Percentiles rank a stretch among this genome's conserved stretches.
Evolutionary conservation across 2,113 vertebrate species (phyloP).

Genomic region (Antechinus stuartii): DNA sequence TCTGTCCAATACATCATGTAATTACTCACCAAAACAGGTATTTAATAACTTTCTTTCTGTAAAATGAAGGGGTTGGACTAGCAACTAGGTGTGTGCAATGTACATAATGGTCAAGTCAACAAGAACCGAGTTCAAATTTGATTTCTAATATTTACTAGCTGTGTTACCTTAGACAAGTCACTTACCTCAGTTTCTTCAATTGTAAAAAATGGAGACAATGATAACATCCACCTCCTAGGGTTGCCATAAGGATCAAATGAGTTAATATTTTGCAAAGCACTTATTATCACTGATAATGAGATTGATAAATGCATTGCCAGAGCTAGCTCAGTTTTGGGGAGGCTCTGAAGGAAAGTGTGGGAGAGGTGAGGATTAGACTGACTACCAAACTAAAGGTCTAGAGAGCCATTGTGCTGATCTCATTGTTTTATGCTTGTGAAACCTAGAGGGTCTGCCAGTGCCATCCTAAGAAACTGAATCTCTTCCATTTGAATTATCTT

Average conservation of each 20-base stretch:
- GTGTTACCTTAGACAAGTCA: background rate
- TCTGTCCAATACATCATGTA: background rate
- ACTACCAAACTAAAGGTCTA: no score
- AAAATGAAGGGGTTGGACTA: background rate
- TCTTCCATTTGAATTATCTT: no score
- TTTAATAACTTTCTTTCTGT: background rate
- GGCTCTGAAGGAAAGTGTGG: no score
- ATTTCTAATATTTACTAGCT: background rate
- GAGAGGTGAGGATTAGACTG: no score
- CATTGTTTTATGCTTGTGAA: no score
- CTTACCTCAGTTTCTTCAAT: background rate
- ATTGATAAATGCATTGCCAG: no score
- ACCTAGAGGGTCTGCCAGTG: no score
- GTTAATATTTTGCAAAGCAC: background rate
- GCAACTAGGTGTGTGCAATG: background rate
- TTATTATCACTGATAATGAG: background rate
- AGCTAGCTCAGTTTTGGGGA: no score
- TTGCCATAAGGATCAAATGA: background rate
- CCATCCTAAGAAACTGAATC: no score
- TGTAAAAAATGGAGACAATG: background rate
- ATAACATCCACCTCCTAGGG: background rate
- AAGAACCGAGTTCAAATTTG: background rate
- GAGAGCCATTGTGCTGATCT: no score
- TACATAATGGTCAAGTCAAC: background rate
- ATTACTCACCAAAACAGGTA: background rate